phyloP scores from a whole-genome alignment of 2,888 invertebrate genomes.

The Volucella inanis region DNA sequence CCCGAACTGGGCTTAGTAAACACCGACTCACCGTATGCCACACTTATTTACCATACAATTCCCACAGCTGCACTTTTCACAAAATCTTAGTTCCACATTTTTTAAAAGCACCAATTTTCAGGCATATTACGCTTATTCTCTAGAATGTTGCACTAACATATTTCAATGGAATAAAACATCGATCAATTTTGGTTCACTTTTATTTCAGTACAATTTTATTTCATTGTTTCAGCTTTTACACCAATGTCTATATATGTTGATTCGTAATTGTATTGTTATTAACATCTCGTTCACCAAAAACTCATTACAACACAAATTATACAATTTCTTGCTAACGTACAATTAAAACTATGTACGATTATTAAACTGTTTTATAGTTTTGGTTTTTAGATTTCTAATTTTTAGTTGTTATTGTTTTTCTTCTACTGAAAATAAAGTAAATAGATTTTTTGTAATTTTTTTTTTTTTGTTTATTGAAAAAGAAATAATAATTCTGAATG shows the following conservation, averaged over 20 bases:
- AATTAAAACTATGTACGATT: background rate
- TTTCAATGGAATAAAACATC: constrained; percentile 3
- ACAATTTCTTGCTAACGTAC: constrained; percentile 35
- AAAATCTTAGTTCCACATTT: no score
- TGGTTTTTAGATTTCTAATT: constrained; percentile 1
- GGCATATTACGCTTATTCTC: no score
- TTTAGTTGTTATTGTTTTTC: background rate
- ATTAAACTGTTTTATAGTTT: constrained; percentile 23
- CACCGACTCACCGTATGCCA: no score
- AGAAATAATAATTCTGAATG: constrained; percentile 57
- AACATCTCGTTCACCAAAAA: constrained; percentile 41
- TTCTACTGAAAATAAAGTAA: constrained; percentile 42
- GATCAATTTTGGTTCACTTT: constrained; percentile 47
- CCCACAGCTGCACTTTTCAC: no score
- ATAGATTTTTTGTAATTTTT: constrained; percentile 13
- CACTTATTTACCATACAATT: no score
- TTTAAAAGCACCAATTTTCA: no score
- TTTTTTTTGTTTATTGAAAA: constrained; percentile 43
- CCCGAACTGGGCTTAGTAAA: no score
- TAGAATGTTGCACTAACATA: no score
- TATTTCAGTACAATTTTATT: constrained; percentile 66
- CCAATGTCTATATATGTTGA: constrained; percentile 39
- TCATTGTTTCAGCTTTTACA: constrained; percentile 62
- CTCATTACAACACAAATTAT: constrained; percentile 58
- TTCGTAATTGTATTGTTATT: background rate